Conservation (phyloP, 2,797 vertebrate species). For the Taenioides sp. region DNA sequence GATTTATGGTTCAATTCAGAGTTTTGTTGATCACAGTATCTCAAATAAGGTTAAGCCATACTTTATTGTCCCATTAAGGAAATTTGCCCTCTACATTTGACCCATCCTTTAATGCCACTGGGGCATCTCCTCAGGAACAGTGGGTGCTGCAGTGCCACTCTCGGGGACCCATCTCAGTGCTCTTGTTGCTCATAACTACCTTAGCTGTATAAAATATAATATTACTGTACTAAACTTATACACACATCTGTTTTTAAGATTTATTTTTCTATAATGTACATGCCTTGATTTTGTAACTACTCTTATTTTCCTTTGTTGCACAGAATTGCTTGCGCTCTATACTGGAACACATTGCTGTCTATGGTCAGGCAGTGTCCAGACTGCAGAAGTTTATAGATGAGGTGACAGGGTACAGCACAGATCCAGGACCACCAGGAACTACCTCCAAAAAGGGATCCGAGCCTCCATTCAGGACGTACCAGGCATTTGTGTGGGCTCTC, state of each 20-base stretch:
- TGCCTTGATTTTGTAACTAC: neutral
- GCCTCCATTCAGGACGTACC: slow-evolving; percentile 94
- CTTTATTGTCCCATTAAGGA: too few species aligned
- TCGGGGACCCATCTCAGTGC: too few species aligned
- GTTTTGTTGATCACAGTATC: neutral
- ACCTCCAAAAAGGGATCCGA: slow-evolving; percentile 83
- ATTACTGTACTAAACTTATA: neutral
- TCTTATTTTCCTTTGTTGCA: neutral
- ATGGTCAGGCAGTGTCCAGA: slow-evolving; percentile 91
- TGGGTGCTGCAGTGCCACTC: too few species aligned
- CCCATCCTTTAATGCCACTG: too few species aligned
- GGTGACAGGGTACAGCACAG: slow-evolving; percentile 87
- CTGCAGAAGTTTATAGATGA: slow-evolving; percentile 96
- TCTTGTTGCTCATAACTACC: too few species aligned
- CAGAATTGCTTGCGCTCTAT: slow-evolving; percentile 91
- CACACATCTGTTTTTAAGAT: neutral
- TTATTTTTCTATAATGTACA: neutral
- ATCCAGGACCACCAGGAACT: slow-evolving; percentile 74
- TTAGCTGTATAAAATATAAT: too few species aligned
- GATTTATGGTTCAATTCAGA: neutral
- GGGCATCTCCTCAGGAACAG: too few species aligned
- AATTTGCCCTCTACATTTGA: too few species aligned
- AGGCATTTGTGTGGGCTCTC: slow-evolving; percentile 96
- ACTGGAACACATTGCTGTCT: slow-evolving; percentile 90
- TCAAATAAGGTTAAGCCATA: too few species aligned